phyloP scores from a whole-genome alignment of 2,888 invertebrate genomes.

The Lithophane ornitopus region DNA sequence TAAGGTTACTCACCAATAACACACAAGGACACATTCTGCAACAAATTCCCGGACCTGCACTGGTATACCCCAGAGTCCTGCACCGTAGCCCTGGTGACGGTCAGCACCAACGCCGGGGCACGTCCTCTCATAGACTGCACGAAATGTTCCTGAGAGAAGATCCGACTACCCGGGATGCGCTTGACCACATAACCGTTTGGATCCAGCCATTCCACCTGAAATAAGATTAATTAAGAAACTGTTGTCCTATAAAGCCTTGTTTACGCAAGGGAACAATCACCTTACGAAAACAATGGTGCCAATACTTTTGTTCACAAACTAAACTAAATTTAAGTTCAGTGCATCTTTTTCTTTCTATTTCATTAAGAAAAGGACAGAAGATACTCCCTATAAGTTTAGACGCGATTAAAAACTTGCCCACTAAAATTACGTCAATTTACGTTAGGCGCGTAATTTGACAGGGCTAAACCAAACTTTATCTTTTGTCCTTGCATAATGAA shows the following conservation, averaged over 20 bases:
- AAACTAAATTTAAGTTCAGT: too few species aligned
- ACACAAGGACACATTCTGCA: constrained; percentile 75
- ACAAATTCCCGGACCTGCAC: constrained; percentile 76
- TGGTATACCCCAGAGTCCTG: constrained; percentile 80
- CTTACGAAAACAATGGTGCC: too few species aligned
- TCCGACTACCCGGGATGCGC: constrained; percentile 70
- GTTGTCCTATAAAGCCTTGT: neutral
- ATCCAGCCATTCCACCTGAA: constrained; percentile 82
- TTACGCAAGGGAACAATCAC: too few species aligned
- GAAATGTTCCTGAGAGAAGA: constrained; percentile 79
- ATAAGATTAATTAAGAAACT: neutral
- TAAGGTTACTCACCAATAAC: constrained; percentile 77
- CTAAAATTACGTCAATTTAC: too few species aligned
- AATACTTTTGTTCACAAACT: too few species aligned
- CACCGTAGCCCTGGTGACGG: constrained; percentile 71
- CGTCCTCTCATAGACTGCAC: constrained; percentile 69
- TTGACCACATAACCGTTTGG: constrained; percentile 75
- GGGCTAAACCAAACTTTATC: too few species aligned
- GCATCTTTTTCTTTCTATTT: too few species aligned
- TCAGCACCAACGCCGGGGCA: constrained; percentile 73
- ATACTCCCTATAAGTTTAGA: too few species aligned
- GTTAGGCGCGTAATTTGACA: too few species aligned
- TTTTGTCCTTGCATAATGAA: too few species aligned
- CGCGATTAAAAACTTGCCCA: too few species aligned
- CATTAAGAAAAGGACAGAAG: too few species aligned